Percentiles rank a stretch among this genome's conserved stretches.
Conservation (phyloP, 2,888 invertebrate species). For the Eilema caniola region DNA sequence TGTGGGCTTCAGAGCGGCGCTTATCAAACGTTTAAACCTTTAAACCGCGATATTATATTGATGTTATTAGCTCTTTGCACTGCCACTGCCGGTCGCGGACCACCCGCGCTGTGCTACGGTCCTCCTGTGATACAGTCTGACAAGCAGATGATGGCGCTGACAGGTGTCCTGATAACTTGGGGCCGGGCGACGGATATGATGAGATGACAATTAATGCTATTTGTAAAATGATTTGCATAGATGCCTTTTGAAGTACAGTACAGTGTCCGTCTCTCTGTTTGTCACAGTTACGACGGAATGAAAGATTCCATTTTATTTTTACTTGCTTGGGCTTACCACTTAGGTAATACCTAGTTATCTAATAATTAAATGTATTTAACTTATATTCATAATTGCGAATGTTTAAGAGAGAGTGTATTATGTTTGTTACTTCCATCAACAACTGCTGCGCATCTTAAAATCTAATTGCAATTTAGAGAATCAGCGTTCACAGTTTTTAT, state of each 20-base stretch:
- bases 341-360: no score
- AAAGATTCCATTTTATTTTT: neutral
- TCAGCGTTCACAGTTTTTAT: no score
- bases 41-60: slow-evolving; percentile 17
- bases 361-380: no score
- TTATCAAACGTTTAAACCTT: slow-evolving; percentile 19
- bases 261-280: neutral
- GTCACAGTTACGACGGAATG: neutral
- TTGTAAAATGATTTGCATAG: slow-evolving; percentile 7
- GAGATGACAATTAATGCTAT: slow-evolving; percentile 15
- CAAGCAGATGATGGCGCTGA: slow-evolving; percentile 17
- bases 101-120: slow-evolving; percentile 38
- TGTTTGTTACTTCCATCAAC: no score
- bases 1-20: slow-evolving; percentile 2
- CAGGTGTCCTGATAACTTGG: slow-evolving; percentile 17
- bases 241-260: neutral
- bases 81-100: slow-evolving; percentile 23
- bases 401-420: no score
- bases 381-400: no score
- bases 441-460: no score
- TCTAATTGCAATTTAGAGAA: no score
- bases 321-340: neutral
- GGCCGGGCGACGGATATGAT: slow-evolving; percentile 8
- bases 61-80: slow-evolving; percentile 25
- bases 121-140: neutral